phyloP scores from a whole-genome alignment of 2,888 invertebrate species.

The Acanthosepion esculentum region DNA sequence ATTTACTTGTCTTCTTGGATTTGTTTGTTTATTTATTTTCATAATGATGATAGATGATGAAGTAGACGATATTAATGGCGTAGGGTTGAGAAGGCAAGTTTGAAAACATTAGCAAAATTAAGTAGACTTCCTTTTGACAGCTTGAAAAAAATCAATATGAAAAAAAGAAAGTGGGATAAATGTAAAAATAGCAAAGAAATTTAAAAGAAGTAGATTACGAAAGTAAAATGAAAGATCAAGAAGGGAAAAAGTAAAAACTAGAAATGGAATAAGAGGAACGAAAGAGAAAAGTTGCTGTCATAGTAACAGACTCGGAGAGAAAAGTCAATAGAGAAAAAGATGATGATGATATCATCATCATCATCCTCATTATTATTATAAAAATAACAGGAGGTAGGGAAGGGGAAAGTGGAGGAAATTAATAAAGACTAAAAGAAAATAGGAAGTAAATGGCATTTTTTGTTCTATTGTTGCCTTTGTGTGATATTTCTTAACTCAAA shows the following conservation, averaged over 20 bases:
- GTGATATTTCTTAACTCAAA: too few relatives aligned
- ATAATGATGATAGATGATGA: not conserved
- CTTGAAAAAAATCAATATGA: not conserved
- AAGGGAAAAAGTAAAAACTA: not conserved
- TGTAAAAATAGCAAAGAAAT: too few relatives aligned
- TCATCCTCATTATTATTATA: too few relatives aligned
- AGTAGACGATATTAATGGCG: not conserved
- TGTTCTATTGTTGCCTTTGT: too few relatives aligned
- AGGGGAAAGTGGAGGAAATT: too few relatives aligned
- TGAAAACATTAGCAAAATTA: conserved; percentile 20
- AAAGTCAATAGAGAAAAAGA: not conserved
- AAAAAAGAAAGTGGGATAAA: not conserved
- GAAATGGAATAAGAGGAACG: not conserved
- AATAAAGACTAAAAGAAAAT: too few relatives aligned
- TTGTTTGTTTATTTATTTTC: not conserved
- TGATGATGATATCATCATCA: too few relatives aligned
- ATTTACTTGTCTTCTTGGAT: not conserved
- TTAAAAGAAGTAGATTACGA: not conserved
- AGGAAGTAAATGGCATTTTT: too few relatives aligned
- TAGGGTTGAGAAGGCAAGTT: not conserved
- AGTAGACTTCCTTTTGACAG: not conserved
- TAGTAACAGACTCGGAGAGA: not conserved
- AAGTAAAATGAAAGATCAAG: not conserved
- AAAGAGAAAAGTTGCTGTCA: not conserved
- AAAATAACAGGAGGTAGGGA: too few relatives aligned